Percentiles rank a stretch among this genome's conserved stretches.
phyloP scores from a whole-genome alignment of 1,140 invertebrate genomes.

The Andricus grossulariae region DNA sequence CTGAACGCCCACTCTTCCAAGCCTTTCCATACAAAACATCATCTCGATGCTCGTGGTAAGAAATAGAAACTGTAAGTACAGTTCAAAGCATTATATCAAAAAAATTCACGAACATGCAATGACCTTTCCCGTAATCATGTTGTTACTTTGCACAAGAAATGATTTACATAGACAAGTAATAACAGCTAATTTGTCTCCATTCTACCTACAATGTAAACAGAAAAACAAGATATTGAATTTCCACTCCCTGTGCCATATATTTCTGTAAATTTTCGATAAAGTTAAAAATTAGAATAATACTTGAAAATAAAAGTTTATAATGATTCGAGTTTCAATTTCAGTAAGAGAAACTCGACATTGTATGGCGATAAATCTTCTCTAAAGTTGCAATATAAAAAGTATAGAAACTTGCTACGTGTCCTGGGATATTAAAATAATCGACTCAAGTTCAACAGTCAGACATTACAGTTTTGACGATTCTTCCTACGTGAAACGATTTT shows the following conservation, averaged over 20 bases:
- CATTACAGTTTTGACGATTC: neutral
- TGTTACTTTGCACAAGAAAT: conserved; percentile 15
- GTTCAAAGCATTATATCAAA: neutral
- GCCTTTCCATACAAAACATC: conserved; percentile 19
- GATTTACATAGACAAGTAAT: conserved; percentile 12
- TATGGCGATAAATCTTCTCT: no score
- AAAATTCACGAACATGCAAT: conserved; percentile 5
- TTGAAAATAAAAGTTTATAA: no score
- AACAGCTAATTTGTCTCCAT: neutral
- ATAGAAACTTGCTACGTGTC: no score
- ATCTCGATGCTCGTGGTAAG: conserved; percentile 8
- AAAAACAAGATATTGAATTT: neutral
- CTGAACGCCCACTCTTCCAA: neutral
- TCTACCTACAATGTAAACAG: neutral
- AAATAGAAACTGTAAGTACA: conserved; percentile 1
- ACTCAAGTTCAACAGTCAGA: neutral
- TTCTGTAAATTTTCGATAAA: no score
- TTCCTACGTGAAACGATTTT: conserved; percentile 26
- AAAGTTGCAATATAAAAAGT: no score
- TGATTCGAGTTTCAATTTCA: no score
- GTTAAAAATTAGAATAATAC: no score
- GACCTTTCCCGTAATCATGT: conserved; percentile 13
- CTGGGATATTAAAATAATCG: neutral
- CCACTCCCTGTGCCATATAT: no score
- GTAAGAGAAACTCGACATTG: no score